These are phyloP conservation scores for Rhinoraja longicauda DNA, from an alignment of 2,797 vertebrate genomes.

Conservation along the genomic window DNA sequence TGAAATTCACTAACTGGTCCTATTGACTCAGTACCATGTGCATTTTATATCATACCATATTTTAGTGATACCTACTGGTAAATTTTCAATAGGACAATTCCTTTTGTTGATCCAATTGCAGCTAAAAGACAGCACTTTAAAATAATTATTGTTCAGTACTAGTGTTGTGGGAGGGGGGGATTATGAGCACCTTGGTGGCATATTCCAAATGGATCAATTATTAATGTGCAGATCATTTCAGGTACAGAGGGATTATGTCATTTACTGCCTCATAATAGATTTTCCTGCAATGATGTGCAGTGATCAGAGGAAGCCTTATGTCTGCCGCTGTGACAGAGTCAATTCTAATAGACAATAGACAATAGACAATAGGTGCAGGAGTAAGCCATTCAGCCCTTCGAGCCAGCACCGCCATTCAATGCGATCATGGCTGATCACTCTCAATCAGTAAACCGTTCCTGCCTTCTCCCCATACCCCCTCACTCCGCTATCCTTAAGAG, in stretches of 20 bases:
- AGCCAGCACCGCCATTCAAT: too few species aligned
- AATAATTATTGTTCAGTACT: not conserved
- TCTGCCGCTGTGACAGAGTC: constrained; percentile 4
- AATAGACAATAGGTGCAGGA: too few species aligned
- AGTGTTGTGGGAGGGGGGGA: not conserved
- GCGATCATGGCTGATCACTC: too few species aligned
- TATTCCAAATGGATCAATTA: not conserved
- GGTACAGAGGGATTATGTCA: constrained; percentile 17
- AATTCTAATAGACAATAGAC: too few species aligned
- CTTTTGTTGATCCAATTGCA: constrained; percentile 10
- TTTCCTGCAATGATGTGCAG: constrained; percentile 12
- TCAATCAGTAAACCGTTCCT: too few species aligned
- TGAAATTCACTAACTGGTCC: not conserved
- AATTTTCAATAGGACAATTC: not conserved
- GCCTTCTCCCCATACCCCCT: too few species aligned
- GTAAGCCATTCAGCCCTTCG: too few species aligned
- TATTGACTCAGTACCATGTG: not conserved
- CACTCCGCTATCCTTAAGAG: too few species aligned
- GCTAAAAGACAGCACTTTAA: not conserved
- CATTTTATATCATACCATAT: not conserved
- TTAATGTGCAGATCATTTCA: not conserved
- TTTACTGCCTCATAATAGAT: not conserved
- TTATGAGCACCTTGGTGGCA: not conserved
- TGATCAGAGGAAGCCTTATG: constrained; percentile 15
- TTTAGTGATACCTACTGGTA: not conserved